Base-by-base conservation (phyloP, 2,888 invertebrate species). In the Drepana falcataria region DNA sequence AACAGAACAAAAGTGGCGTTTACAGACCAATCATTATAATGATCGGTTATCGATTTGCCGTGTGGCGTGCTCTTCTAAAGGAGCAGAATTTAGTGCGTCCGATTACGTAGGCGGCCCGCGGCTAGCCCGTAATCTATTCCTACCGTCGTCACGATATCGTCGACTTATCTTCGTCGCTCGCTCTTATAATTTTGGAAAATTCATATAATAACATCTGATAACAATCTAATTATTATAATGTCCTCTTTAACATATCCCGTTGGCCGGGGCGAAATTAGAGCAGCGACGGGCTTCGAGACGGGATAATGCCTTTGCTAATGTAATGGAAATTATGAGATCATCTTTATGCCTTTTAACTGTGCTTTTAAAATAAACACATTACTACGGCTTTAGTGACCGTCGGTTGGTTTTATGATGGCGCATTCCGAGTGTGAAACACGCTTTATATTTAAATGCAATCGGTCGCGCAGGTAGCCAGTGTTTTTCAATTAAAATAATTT, bases 161-260 rank as follows among this genome's bases (percentile, higher is more conserved):
- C 81, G 81, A 84, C 81, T 83, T 85, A 87, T 87, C 87, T 85
- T 77, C 73, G 77, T 84, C 82, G 83, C 73, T 78, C 75, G 70
- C 79, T 84, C 79, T 87, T 87, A 87, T 87, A 87, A 88, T 90
- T 89, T 87, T 81, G 77, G 79, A 76, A 88, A 90, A 87, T 89
- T 86, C 87, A 81, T 88, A 88, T 88, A 87, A 90, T 89, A 89
- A 88, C 77, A 83, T 87, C 87, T 86, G 88, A 89, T 89, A 89
- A 88, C 87, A 85, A 88, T 89, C 87, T 87, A 87, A 90, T 89
- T 89, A 88, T 90, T 87, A 87, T 90, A 90, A 90, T 89, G 86
- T 87, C 84, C 89, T 89, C 79, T 86, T 90, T 89, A 90, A 87
- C 86, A 89, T 90, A 88, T 86, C 83, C 85, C 85, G 85, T 87